Conservation (phyloP, 2,888 invertebrate species). For the Blastobasis adustella region DNA sequence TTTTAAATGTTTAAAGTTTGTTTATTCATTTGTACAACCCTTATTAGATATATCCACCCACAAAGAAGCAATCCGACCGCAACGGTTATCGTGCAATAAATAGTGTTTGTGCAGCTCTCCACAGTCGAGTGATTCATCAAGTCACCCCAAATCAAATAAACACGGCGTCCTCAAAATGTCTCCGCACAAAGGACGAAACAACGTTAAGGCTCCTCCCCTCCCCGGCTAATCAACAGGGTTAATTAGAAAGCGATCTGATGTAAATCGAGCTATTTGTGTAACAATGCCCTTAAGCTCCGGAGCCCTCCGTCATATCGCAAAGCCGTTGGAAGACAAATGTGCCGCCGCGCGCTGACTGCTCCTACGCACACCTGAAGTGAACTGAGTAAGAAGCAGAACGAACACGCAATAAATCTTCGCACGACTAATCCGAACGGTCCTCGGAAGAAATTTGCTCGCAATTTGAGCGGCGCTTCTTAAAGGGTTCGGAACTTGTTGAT, state of each 20-base stretch:
- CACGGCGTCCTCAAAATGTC: conserved; percentile 2
- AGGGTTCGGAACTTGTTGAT: background rate
- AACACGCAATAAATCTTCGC: conserved; percentile 42
- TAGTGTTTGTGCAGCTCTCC: too few species aligned
- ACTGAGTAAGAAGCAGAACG: conserved; percentile 19
- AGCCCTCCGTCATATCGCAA: conserved; percentile 6
- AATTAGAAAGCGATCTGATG: conserved; percentile 11
- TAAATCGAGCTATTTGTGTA: conserved; percentile 11
- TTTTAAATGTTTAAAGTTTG: too few species aligned
- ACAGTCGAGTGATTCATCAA: background rate
- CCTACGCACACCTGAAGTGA: conserved; percentile 9
- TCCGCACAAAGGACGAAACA: conserved; percentile 1
- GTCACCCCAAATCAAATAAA: background rate
- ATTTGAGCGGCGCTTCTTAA: background rate
- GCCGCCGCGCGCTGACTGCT: background rate
- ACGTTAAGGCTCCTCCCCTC: background rate
- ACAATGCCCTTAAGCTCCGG: conserved; percentile 5
- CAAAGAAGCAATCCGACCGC: too few species aligned
- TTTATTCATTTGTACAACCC: too few species aligned
- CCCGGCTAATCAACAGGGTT: conserved; percentile 9
- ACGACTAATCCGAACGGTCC: conserved; percentile 40
- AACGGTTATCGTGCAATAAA: too few species aligned
- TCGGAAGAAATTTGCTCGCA: conserved; percentile 27
- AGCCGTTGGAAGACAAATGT: conserved; percentile 8
- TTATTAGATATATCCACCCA: too few species aligned